Evolutionary conservation across 2,888 invertebrate genomes (phyloP).

Genomic region (Adineta ricciae): DNA sequence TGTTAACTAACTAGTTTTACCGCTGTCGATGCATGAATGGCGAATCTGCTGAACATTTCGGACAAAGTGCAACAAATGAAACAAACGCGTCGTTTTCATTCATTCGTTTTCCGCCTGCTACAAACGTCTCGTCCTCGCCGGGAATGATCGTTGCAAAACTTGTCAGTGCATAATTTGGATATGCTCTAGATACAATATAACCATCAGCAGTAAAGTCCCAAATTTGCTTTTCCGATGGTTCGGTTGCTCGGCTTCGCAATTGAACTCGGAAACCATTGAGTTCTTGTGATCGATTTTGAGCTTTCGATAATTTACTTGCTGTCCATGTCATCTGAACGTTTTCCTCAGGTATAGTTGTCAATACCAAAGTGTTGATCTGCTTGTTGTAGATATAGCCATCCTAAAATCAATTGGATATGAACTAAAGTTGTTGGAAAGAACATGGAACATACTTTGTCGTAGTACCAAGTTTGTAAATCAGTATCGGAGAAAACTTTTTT

Average conservation of each 20-base stretch:
- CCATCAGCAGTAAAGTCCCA: slow-evolving; percentile 18
- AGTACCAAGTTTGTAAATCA: slow-evolving; percentile 5
- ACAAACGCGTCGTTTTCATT: not conserved
- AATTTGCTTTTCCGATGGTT: not conserved
- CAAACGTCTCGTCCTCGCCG: not conserved
- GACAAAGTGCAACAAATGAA: not conserved
- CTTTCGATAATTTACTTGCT: not conserved
- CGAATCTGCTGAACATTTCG: not conserved
- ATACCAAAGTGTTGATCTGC: not conserved
- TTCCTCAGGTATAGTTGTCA: not conserved
- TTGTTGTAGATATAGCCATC: slow-evolving; percentile 8
- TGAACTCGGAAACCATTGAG: not conserved
- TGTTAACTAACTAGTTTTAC: not conserved
- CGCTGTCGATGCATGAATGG: slow-evolving; percentile 3
- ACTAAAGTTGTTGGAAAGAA: not conserved
- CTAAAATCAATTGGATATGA: not conserved
- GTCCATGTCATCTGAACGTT: not conserved
- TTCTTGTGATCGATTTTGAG: not conserved
- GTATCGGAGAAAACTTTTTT: not conserved
- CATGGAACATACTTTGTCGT: not conserved
- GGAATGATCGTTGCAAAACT: not conserved
- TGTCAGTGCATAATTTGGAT: not conserved
- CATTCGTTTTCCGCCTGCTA: not conserved
- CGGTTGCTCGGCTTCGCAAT: not conserved
- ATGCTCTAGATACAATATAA: not conserved